phyloP scores from a whole-genome alignment of 2,888 invertebrate species.

The Plusia festucae region DNA sequence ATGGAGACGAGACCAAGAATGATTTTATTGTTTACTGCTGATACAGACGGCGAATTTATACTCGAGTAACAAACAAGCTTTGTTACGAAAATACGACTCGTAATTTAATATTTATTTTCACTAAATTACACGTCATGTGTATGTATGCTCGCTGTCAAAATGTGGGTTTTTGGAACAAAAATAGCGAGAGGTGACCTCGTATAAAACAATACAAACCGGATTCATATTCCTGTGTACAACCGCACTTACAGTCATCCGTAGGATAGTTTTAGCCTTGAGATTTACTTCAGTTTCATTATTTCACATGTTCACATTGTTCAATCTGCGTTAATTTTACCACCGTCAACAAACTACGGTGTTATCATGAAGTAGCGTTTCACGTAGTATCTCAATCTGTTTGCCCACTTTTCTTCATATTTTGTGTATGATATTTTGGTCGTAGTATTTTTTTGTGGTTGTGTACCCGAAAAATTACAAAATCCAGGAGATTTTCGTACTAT shows the following conservation, averaged over 20 bases:
- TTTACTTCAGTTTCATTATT: conserved; percentile 36
- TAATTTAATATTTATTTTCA: conserved; percentile 5
- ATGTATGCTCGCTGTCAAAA: background rate
- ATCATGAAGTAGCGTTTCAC: background rate
- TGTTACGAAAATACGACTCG: conserved; percentile 4
- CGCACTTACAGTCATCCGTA: conserved; percentile 29
- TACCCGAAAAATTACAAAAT: too few relatives aligned
- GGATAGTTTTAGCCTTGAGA: conserved; percentile 44
- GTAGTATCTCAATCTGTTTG: background rate
- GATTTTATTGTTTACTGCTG: background rate
- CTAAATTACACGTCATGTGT: background rate
- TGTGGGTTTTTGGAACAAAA: background rate
- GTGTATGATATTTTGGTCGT: too few relatives aligned
- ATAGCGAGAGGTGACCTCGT: background rate
- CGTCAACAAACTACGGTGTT: conserved; percentile 41
- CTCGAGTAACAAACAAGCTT: background rate
- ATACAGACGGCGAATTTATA: conserved; percentile 3
- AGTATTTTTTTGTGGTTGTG: too few relatives aligned
- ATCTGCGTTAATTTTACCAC: conserved; percentile 48
- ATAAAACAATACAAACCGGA: background rate
- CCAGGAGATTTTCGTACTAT: too few relatives aligned
- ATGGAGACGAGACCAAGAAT: conserved; percentile 3
- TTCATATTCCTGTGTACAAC: conserved; percentile 1
- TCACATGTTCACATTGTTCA: conserved; percentile 29
- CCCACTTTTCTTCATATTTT: background rate